Evolutionary conservation across 2,113 vertebrate species (phyloP).

Genomic region (Chunga burmeisteri): DNA sequence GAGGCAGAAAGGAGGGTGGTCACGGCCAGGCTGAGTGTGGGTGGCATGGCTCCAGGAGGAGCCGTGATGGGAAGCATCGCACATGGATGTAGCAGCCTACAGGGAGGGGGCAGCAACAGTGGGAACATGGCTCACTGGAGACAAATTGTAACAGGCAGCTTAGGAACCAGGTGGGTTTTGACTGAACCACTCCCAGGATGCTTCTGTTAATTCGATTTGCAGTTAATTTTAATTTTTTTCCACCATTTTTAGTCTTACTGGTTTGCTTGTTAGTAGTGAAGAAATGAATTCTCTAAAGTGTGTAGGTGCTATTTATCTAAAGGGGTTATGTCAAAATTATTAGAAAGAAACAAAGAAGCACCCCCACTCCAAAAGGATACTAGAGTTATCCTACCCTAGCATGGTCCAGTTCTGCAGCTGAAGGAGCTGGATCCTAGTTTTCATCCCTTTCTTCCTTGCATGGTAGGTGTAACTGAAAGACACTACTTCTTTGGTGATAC

Average conservation of each 20-base stretch:
- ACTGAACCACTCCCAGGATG: neutral
- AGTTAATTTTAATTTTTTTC: neutral
- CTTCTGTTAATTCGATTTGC: neutral
- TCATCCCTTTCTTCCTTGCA: neutral
- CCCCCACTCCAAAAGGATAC: neutral
- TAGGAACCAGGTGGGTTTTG: neutral
- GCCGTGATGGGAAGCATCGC: neutral
- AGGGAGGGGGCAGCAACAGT: constrained; percentile 8
- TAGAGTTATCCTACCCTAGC: neutral
- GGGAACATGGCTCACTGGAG: neutral
- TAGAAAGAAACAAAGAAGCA: neutral
- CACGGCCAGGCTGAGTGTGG: constrained; percentile 35
- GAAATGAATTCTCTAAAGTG: neutral
- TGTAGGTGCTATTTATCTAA: neutral
- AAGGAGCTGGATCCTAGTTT: neutral
- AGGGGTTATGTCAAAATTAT: neutral
- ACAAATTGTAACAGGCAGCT: neutral
- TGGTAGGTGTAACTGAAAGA: neutral
- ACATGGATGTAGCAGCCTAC: constrained; percentile 6
- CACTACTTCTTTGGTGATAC: neutral
- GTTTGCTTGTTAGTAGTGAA: neutral
- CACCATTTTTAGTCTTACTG: neutral
- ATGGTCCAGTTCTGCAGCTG: neutral
- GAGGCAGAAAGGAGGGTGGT: neutral
- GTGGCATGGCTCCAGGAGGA: constrained; percentile 32